Evolutionary conservation across 2,113 vertebrate species (phyloP).

Genomic region (Eurystomus gularis): DNA sequence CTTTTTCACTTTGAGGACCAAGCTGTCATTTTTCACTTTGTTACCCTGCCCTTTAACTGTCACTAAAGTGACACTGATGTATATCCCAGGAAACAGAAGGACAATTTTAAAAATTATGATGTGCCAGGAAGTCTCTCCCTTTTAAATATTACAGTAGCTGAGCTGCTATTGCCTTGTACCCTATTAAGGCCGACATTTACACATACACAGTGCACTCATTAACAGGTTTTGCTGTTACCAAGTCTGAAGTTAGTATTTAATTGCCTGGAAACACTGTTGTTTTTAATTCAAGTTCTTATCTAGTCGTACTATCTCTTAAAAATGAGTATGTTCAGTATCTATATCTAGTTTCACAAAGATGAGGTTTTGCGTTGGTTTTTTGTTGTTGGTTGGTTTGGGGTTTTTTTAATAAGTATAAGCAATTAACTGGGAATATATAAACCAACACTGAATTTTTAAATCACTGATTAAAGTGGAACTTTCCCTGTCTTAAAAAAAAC

Average conservation of each 20-base stretch:
- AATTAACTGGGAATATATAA: background rate
- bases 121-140: background rate
- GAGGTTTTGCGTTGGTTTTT: background rate
- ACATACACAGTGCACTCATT: background rate
- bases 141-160: background rate
- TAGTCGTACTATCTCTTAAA: background rate
- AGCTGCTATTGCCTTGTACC: background rate
- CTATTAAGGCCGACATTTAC: background rate
- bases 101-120: background rate
- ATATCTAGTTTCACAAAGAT: background rate
- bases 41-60: constrained; percentile 43
- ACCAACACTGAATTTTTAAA: background rate
- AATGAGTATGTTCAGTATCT: background rate
- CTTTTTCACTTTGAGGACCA: constrained; percentile 5
- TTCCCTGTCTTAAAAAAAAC: background rate
- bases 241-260: background rate
- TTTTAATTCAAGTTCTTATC: background rate
- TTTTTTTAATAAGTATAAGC: background rate
- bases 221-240: background rate
- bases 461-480: background rate
- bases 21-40: constrained; percentile 37
- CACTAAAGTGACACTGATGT: constrained; percentile 20
- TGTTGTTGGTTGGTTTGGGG: background rate
- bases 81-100: constrained; percentile 18
- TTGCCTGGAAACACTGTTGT: background rate